Evolutionary conservation across 2,888 invertebrate species (phyloP).

Genomic region (Athetis lepigone): DNA sequence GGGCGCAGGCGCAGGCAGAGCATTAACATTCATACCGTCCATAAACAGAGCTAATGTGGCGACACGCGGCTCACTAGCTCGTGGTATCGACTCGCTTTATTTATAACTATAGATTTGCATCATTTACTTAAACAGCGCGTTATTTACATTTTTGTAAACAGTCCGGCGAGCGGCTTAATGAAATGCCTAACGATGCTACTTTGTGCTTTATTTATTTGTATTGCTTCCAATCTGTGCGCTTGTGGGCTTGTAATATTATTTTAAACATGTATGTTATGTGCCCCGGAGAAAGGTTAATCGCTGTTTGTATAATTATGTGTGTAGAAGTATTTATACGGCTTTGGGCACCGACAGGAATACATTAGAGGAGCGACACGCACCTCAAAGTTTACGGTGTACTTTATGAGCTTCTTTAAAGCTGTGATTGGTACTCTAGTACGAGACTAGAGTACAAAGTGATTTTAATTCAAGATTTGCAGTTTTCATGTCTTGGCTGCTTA

Average conservation of each 20-base stretch:
- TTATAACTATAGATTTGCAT: slow-evolving; percentile 51
- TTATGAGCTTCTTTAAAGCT: neutral
- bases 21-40: slow-evolving; percentile 51
- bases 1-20: slow-evolving; percentile 27
- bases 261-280: slow-evolving; percentile 10
- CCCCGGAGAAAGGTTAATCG: slow-evolving; percentile 22
- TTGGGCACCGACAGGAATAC: slow-evolving; percentile 10
- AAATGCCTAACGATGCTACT: slow-evolving; percentile 19
- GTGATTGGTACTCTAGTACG: too few species aligned
- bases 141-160: slow-evolving; percentile 49
- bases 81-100: slow-evolving; percentile 42
- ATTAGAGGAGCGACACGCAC: neutral
- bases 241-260: slow-evolving; percentile 18
- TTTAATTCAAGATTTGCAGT: too few species aligned
- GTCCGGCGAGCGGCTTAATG: slow-evolving; percentile 2
- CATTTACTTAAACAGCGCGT: slow-evolving; percentile 45
- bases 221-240: slow-evolving; percentile 20
- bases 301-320: slow-evolving; percentile 7
- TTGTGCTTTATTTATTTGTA: slow-evolving; percentile 31
- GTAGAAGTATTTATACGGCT: slow-evolving; percentile 14
- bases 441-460: too few species aligned
- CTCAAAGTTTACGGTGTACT: neutral
- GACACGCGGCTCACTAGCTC: slow-evolving; percentile 18
- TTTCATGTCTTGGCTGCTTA: too few species aligned
- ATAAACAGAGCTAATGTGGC: slow-evolving; percentile 51